A percentile compares a stretch with the other conserved stretches of the same genome.
Evolutionary conservation across 2,797 vertebrate genomes (phyloP).

Genomic region (Erpetoichthys calabaricus): DNA sequence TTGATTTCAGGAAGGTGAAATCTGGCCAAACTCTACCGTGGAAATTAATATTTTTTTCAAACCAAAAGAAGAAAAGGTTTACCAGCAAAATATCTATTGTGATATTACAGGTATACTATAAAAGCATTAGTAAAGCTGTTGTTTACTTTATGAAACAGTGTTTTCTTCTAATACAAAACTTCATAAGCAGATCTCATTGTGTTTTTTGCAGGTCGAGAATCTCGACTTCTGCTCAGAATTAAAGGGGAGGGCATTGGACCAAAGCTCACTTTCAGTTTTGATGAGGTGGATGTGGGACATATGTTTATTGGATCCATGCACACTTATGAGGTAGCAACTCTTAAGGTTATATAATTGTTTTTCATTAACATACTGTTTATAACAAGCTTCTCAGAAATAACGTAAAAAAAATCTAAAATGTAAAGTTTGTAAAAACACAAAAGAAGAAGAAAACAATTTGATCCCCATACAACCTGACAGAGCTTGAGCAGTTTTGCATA

Average conservation of each 20-base stretch:
- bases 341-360: too few species aligned
- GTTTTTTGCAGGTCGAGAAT: slow-evolving; percentile 46
- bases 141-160: too few species aligned
- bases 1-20: slow-evolving; percentile 56
- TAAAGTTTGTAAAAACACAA: too few species aligned
- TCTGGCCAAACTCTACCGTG: slow-evolving; percentile 57
- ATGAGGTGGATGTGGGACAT: slow-evolving; percentile 50
- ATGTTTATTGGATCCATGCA: slow-evolving; percentile 48
- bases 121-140: too few species aligned
- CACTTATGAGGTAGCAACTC: slow-evolving; percentile 57
- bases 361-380: too few species aligned
- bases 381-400: too few species aligned
- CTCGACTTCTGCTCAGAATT: slow-evolving; percentile 53
- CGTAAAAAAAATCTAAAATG: too few species aligned
- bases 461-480: too few species aligned
- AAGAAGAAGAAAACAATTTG: too few species aligned
- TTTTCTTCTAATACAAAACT: too few species aligned
- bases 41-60: slow-evolving; percentile 60
- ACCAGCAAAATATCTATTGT: slow-evolving; percentile 60
- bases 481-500: too few species aligned
- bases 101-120: slow-evolving; percentile 59
- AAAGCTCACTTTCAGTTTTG: slow-evolving; percentile 44
- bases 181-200: too few species aligned
- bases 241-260: slow-evolving; percentile 65
- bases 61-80: slow-evolving; percentile 53